Percentiles rank a stretch among this genome's conserved stretches.
These are phyloP conservation scores for Pelvicachromis taeniatus DNA, from an alignment of 2,113 vertebrate genomes.

Conservation along the genomic window DNA sequence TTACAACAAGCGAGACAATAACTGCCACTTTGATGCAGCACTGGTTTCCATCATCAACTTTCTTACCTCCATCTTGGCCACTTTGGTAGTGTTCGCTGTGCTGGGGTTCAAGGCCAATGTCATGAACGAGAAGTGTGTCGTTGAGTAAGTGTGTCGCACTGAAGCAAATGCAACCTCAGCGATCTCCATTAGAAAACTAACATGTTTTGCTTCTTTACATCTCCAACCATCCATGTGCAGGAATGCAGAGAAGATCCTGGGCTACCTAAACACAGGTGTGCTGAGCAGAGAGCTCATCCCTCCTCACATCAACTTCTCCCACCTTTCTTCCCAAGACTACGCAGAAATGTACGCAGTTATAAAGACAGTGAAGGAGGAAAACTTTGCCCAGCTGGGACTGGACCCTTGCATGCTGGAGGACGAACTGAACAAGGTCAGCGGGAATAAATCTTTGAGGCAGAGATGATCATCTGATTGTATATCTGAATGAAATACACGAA, in stretches of 20 bases:
- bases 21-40: conserved; percentile 95
- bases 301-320: conserved; percentile 94
- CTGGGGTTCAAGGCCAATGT: conserved; percentile 98
- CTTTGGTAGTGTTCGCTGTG: conserved; percentile 95
- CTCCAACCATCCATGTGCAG: conserved; percentile 54
- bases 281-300: conserved; percentile 93
- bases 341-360: conserved; percentile 93
- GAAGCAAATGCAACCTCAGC: background rate
- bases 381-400: conserved; percentile 84
- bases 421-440: conserved; percentile 88
- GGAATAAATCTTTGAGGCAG: background rate
- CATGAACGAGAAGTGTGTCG: conserved; percentile 98
- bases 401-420: conserved; percentile 90
- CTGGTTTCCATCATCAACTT: conserved; percentile 97
- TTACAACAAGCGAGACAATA: conserved; percentile 99
- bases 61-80: conserved; percentile 92
- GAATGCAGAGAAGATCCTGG: conserved; percentile 94
- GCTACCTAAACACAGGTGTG: conserved; percentile 83
- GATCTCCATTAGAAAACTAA: background rate
- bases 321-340: conserved; percentile 89
- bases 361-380: conserved; percentile 87
- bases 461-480: background rate
- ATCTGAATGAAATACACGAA: background rate
- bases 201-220: background rate
- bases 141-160: conserved; percentile 82